Evolutionary conservation across 2,888 invertebrate genomes (phyloP), one percentile per base, ranked within the genome.

Genomic region (Malthinus seriepunctatus): DNA sequence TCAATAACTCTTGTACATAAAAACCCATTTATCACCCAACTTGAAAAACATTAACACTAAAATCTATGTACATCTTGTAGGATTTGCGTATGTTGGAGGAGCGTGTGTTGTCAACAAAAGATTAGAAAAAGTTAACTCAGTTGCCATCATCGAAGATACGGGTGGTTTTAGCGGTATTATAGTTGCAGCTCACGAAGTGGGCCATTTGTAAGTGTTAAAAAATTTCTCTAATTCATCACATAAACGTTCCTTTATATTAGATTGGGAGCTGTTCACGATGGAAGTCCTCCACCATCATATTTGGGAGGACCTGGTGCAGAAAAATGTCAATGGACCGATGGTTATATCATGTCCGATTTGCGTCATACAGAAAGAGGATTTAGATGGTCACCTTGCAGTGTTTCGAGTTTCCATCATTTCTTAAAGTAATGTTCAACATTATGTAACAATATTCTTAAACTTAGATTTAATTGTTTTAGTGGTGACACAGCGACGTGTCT

Each of bases 101-200:
- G 95, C 95, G 54, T 96, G 95, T 79, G 95, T 95, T 53, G 95
- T 96, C 64, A 95, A 96, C 83, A 95, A 95, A 78, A 84, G 95
- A 68, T 83, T 95, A 69, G 95, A 95, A 83, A 96, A 96, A 81
- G 95, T 95, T 68, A 96, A 96, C 83, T 94, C 93, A 56, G 95
- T 95, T 58, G 95, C 95, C 71, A 96, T 96, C 73, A 95, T 96
- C 75, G 95, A 96, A 80, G 95, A 96, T 76, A 95, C 95, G 34
- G 95, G 95, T 67, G 95, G 95, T 67, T 96, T 95, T 83, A 95
- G 95, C 71, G 95, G 95, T 63, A 95, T 96, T 75, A 96, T 96
- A 74, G 95, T 96, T 1, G 95, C 95, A 58, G 95, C 95, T 66
- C 95, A 96, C 78, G 95, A 96, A 90, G 94, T 95, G 69, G 95